Percentiles rank a stretch among this genome's conserved stretches.
These are phyloP conservation scores for Neogale vison DNA, from an alignment of 2,113 vertebrate genomes.

Conservation along the genomic window DNA sequence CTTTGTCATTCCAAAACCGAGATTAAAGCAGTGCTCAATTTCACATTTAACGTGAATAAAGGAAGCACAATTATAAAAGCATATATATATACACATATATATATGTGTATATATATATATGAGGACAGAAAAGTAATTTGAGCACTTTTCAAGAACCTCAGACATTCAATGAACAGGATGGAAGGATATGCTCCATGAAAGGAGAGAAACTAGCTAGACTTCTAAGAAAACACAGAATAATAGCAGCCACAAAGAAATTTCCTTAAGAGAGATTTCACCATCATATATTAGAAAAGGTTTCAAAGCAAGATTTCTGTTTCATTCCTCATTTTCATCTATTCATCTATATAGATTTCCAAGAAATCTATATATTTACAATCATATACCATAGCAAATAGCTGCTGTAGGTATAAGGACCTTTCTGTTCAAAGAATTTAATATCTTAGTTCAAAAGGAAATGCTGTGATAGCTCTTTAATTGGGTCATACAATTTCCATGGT, in stretches of 20 bases:
- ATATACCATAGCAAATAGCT: not conserved
- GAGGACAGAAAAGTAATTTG: not conserved
- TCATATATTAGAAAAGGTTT: not conserved
- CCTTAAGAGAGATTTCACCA: not conserved
- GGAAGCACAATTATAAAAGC: not conserved
- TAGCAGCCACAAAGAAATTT: not conserved
- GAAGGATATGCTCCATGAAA: not conserved
- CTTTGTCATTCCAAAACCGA: not conserved
- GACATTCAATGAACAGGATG: not conserved
- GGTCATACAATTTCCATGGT: constrained; percentile 28
- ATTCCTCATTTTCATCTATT: constrained; percentile 23
- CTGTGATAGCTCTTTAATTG: constrained; percentile 31
- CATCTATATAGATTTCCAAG: too few species aligned
- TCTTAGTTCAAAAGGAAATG: not conserved
- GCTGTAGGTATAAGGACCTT: not conserved
- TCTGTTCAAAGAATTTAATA: not conserved
- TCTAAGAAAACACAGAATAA: not conserved
- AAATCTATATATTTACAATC: not conserved
- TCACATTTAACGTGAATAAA: constrained; percentile 26
- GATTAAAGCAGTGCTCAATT: not conserved
- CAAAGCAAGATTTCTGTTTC: not conserved
- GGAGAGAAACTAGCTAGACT: accelerated
- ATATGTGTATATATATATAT: not conserved
- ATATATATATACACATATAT: not conserved
- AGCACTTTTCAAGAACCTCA: not conserved